phyloP scores from a whole-genome alignment of 2,797 vertebrate species.

The Apodemus agrarius region DNA sequence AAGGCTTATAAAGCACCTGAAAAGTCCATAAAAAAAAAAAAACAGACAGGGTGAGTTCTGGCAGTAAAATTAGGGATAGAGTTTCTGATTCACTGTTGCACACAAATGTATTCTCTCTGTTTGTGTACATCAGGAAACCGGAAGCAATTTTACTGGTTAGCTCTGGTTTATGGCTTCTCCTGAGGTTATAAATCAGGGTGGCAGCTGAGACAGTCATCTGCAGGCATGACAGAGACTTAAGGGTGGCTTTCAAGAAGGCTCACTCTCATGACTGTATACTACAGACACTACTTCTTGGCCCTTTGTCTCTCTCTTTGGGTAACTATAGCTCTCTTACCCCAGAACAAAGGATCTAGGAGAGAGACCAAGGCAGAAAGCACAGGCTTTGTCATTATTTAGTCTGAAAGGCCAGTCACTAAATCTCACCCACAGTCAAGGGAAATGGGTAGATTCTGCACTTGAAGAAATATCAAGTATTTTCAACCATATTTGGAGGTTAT shows the following conservation, averaged over 20 bases:
- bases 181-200: not conserved
- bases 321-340: not conserved
- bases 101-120: not conserved
- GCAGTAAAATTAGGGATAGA: not conserved
- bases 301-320: not conserved
- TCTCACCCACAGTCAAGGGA: not conserved
- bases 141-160: not conserved
- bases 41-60: not conserved
- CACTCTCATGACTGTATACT: not conserved
- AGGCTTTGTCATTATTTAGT: not conserved
- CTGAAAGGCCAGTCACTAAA: not conserved
- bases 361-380: not conserved
- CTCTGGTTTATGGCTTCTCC: not conserved
- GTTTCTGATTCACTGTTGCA: not conserved
- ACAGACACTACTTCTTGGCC: not conserved
- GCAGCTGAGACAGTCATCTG: not conserved
- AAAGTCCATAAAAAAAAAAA: not conserved
- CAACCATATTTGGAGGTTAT: not conserved
- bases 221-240: not conserved
- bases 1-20: conserved; percentile 43
- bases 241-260: not conserved
- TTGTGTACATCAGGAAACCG: conserved; percentile 5
- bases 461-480: not conserved
- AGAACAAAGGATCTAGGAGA: not conserved
- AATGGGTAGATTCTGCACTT: not conserved